phyloP scores from a whole-genome alignment of 2,888 invertebrate genomes.

The Plutella xylostella region DNA sequence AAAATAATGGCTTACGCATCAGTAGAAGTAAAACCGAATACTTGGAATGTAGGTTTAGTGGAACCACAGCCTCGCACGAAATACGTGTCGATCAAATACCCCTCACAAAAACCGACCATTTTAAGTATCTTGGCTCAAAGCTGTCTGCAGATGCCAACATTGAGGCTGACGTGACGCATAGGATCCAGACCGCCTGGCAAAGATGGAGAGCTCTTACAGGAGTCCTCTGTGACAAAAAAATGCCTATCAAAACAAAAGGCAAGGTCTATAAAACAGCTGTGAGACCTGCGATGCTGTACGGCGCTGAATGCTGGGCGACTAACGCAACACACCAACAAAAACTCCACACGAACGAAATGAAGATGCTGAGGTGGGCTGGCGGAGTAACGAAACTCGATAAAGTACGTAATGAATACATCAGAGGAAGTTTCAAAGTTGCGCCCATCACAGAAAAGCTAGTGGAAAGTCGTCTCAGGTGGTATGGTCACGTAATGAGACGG shows the following conservation, averaged over 20 bases:
- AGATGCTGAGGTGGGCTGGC: too few species aligned
- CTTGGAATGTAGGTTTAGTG: neutral
- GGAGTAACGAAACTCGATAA: constrained; percentile 6
- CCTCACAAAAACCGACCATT: neutral
- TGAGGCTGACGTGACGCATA: neutral
- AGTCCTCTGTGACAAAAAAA: neutral
- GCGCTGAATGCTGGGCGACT: constrained; percentile 13
- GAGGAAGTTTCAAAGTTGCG: constrained; percentile 1
- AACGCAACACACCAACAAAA: too few species aligned
- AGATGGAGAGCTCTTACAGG: constrained; percentile 5
- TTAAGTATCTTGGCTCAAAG: neutral
- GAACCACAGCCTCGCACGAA: neutral
- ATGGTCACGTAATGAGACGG: neutral
- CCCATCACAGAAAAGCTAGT: neutral
- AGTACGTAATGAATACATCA: constrained; percentile 4
- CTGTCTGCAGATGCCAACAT: neutral
- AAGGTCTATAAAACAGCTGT: constrained; percentile 7
- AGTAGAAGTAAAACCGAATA: neutral
- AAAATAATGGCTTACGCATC: too few species aligned
- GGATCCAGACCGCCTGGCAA: neutral
- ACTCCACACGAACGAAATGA: too few species aligned
- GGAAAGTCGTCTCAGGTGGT: neutral
- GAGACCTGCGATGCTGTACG: constrained; percentile 11
- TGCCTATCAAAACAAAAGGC: neutral
- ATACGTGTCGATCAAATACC: neutral